Evolutionary conservation across 2,797 vertebrate species (phyloP).

Genomic region (Pantherophis alleghaniensis): DNA sequence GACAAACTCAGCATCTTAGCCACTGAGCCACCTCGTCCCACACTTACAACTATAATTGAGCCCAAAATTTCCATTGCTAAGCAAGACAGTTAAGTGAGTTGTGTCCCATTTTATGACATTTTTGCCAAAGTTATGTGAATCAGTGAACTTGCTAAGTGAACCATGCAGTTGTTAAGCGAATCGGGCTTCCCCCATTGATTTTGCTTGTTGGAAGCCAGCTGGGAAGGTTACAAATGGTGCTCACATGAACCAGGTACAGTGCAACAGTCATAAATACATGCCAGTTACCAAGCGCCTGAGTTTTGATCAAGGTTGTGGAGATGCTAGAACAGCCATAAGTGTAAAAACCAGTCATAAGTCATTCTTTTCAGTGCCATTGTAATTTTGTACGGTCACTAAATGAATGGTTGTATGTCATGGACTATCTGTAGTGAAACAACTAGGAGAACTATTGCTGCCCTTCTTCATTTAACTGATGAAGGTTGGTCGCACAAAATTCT

Average conservation of each 20-base stretch:
- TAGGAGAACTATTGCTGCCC: neutral
- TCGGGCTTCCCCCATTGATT: neutral
- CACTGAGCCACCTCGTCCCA: too few species aligned
- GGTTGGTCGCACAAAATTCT: neutral
- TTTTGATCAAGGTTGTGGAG: neutral
- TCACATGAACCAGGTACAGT: neutral
- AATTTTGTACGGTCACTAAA: neutral
- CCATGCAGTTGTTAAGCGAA: neutral
- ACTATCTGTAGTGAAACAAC: neutral
- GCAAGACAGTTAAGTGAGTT: neutral
- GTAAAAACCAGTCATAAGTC: neutral
- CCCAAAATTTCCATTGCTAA: neutral
- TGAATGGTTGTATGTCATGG: neutral
- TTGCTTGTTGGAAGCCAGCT: neutral
- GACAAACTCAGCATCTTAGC: too few species aligned
- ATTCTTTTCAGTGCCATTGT: neutral
- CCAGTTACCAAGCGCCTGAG: neutral
- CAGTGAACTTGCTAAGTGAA: neutral
- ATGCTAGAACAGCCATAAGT: neutral
- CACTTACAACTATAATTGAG: neutral
- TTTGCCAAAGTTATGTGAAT: neutral
- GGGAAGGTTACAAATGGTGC: neutral
- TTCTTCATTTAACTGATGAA: neutral
- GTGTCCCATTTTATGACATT: neutral
- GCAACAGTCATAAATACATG: neutral